Percentiles rank a stretch among this genome's conserved stretches.
Evolutionary conservation across 2,113 vertebrate species (phyloP).

Genomic region (Semnopithecus entellus): DNA sequence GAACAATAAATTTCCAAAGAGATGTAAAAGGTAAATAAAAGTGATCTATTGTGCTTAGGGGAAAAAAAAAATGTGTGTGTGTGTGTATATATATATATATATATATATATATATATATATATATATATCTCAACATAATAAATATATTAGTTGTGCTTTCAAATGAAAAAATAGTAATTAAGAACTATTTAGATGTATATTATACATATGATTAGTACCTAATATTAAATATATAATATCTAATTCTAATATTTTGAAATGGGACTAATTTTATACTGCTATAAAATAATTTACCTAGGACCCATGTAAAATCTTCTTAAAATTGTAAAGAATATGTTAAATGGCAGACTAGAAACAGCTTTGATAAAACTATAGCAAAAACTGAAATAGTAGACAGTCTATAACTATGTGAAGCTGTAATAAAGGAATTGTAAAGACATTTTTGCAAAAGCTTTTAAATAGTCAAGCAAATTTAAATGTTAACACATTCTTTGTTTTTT

Average conservation of each 20-base stretch:
- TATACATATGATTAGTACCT: background rate
- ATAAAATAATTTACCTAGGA: background rate
- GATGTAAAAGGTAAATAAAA: background rate
- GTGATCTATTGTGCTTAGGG: background rate
- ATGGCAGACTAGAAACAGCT: background rate
- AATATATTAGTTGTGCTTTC: background rate
- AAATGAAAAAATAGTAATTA: background rate
- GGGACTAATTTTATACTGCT: background rate
- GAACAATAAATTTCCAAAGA: background rate
- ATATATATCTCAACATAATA: background rate
- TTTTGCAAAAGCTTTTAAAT: conserved; percentile 34
- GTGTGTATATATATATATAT: background rate
- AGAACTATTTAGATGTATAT: background rate
- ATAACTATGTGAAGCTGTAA: background rate
- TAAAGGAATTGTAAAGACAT: background rate
- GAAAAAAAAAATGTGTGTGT: no score
- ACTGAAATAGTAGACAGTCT: background rate
- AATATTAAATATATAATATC: background rate
- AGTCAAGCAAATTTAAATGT: background rate
- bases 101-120: background rate
- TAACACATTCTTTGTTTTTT: background rate
- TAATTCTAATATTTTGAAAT: background rate
- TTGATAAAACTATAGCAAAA: background rate
- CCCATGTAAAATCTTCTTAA: background rate
- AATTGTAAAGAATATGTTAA: background rate